These are phyloP conservation scores for Listrodromus nycthemerus DNA, from an alignment of 2,888 invertebrate species.

Conservation along the genomic window DNA sequence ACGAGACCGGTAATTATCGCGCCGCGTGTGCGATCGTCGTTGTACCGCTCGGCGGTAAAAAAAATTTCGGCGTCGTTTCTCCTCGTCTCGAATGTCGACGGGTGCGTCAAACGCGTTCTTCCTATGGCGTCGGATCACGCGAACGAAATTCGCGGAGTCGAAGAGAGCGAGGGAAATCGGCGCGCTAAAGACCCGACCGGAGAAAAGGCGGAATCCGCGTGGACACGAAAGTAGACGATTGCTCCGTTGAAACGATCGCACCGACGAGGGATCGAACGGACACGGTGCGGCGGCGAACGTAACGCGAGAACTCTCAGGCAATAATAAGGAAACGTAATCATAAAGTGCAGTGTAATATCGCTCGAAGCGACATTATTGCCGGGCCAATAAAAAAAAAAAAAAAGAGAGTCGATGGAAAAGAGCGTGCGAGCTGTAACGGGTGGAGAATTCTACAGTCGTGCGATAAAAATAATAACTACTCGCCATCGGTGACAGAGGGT, in stretches of 20 bases:
- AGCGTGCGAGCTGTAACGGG: slow-evolving; percentile 8
- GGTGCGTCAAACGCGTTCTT: slow-evolving; percentile 45
- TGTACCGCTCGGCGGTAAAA: neutral
- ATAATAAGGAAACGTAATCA: slow-evolving; percentile 48
- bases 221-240: slow-evolving; percentile 14
- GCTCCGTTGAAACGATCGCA: slow-evolving; percentile 20
- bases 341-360: slow-evolving; percentile 52
- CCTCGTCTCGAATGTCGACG: slow-evolving; percentile 54
- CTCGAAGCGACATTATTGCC: slow-evolving; percentile 28
- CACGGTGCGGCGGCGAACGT: neutral
- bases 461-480: slow-evolving; percentile 42
- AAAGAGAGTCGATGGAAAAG: slow-evolving; percentile 31
- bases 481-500: slow-evolving; percentile 10
- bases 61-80: neutral
- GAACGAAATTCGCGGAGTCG: slow-evolving; percentile 61
- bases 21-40: slow-evolving; percentile 20
- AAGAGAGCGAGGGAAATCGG: slow-evolving; percentile 11
- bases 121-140: slow-evolving; percentile 63
- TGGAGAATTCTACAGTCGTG: neutral
- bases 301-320: slow-evolving; percentile 51
- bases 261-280: neutral
- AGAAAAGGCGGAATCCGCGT: neutral
- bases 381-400: slow-evolving; percentile 1
- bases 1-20: slow-evolving; percentile 57
- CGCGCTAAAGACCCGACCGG: slow-evolving; percentile 1